Conservation (phyloP, 1,140 invertebrate species). For the Camponotus pennsylvanicus region DNA sequence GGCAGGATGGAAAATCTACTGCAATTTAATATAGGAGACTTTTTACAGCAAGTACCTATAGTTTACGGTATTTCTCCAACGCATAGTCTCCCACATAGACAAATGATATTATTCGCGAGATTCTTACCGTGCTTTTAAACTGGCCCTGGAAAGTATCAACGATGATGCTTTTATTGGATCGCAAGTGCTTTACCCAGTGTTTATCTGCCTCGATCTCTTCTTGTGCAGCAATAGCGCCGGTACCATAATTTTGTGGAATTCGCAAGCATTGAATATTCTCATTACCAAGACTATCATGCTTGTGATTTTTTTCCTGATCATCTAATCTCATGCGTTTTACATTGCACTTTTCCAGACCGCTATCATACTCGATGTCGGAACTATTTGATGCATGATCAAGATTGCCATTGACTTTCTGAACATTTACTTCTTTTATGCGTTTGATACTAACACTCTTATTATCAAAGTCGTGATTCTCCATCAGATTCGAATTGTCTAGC, state of each 20-base stretch:
- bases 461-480: conserved; percentile 85
- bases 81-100: conserved; percentile 65
- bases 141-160: conserved; percentile 92
- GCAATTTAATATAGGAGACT: conserved; percentile 78
- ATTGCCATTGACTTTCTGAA: conserved; percentile 80
- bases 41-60: conserved; percentile 70
- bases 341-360: conserved; percentile 82
- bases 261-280: conserved; percentile 76
- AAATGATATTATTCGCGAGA: neutral
- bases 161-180: conserved; percentile 88
- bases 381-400: conserved; percentile 78
- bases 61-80: conserved; percentile 70
- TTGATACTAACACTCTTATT: conserved; percentile 84
- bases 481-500: conserved; percentile 84
- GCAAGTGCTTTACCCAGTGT: conserved; percentile 89
- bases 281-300: conserved; percentile 73
- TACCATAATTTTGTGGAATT: conserved; percentile 76
- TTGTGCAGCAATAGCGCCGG: conserved; percentile 79
- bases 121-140: conserved; percentile 90
- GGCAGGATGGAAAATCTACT: conserved; percentile 75
- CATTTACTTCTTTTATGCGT: conserved; percentile 86
- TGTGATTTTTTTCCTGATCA: conserved; percentile 85
- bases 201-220: conserved; percentile 87
- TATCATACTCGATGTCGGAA: conserved; percentile 82
- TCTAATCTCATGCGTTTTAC: conserved; percentile 85